These are phyloP conservation scores for Drosophila sp. DNA, from an alignment of 1,140 invertebrate species.

Conservation along the genomic window DNA sequence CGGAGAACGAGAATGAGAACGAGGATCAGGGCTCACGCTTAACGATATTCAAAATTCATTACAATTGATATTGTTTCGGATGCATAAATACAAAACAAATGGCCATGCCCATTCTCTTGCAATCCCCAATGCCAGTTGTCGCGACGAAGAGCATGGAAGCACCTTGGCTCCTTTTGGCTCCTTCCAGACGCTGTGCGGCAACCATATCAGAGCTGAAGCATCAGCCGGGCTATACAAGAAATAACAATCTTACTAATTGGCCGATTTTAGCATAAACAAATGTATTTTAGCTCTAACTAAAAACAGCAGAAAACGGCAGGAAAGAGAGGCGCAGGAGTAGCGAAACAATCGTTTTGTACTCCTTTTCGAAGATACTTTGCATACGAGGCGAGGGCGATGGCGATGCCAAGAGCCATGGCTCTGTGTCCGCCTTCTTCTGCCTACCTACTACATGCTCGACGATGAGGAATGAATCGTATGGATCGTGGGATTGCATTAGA, in stretches of 20 bases:
- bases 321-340: conserved; percentile 11
- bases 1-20: conserved; percentile 21
- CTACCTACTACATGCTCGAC: not conserved
- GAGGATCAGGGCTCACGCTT: conserved; percentile 56
- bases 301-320: conserved; percentile 30
- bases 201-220: conserved; percentile 64
- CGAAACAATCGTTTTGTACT: conserved; percentile 64
- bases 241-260: conserved; percentile 83
- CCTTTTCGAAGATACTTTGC: conserved; percentile 58
- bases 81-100: conserved; percentile 82
- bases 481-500: conserved; percentile 15
- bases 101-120: conserved; percentile 53
- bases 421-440: not conserved
- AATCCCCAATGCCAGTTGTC: conserved; percentile 6
- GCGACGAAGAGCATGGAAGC: conserved; percentile 24
- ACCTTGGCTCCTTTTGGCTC: conserved; percentile 26
- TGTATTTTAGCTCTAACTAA: conserved; percentile 82
- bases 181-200: conserved; percentile 24
- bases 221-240: conserved; percentile 78
- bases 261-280: conserved; percentile 83
- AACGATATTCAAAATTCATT: conserved; percentile 83
- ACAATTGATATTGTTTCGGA: conserved; percentile 83
- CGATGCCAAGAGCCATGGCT: too few species aligned
- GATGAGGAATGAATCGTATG: not conserved
- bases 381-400: conserved; percentile 44